Percentiles rank a stretch among this genome's conserved stretches.
These are phyloP conservation scores for Lomographa bimaculata DNA, from an alignment of 2,888 invertebrate species.

Conservation along the genomic window DNA sequence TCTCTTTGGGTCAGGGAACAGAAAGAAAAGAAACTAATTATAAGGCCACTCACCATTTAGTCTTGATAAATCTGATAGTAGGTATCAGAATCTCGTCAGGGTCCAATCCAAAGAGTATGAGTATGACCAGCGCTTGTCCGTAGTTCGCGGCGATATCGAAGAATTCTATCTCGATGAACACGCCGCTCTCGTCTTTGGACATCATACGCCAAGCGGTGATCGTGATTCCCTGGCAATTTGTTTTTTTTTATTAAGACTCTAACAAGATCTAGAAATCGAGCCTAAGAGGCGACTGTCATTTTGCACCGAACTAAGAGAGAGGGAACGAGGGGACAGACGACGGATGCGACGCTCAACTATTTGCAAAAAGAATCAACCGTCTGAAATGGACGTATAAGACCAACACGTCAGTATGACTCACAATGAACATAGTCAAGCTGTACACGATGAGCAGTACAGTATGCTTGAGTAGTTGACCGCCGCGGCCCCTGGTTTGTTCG, in stretches of 20 bases:
- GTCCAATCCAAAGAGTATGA: slow-evolving; percentile 94
- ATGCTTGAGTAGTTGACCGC: slow-evolving; percentile 90
- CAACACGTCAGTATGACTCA: too few relatives aligned
- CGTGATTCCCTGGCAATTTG: slow-evolving; percentile 92
- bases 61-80: slow-evolving; percentile 84
- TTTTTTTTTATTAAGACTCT: too few relatives aligned
- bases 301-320: too few relatives aligned
- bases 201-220: slow-evolving; percentile 92
- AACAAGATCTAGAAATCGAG: too few relatives aligned
- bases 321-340: too few relatives aligned
- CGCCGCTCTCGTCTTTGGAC: slow-evolving; percentile 92
- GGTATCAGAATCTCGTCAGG: slow-evolving; percentile 89
- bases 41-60: slow-evolving; percentile 84
- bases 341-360: too few relatives aligned
- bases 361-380: too few relatives aligned
- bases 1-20: too few relatives aligned
- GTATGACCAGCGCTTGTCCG: slow-evolving; percentile 94
- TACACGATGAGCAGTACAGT: slow-evolving; percentile 91
- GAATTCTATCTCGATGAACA: slow-evolving; percentile 96
- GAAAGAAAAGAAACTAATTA: too few relatives aligned
- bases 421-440: slow-evolving; percentile 94
- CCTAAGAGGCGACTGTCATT: too few relatives aligned
- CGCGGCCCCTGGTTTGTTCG: slow-evolving; percentile 63
- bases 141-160: slow-evolving; percentile 94
- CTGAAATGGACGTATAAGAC: too few relatives aligned